These are phyloP conservation scores for Drosophila affinis DNA, from an alignment of 2,888 invertebrate genomes.

Conservation along the genomic window DNA sequence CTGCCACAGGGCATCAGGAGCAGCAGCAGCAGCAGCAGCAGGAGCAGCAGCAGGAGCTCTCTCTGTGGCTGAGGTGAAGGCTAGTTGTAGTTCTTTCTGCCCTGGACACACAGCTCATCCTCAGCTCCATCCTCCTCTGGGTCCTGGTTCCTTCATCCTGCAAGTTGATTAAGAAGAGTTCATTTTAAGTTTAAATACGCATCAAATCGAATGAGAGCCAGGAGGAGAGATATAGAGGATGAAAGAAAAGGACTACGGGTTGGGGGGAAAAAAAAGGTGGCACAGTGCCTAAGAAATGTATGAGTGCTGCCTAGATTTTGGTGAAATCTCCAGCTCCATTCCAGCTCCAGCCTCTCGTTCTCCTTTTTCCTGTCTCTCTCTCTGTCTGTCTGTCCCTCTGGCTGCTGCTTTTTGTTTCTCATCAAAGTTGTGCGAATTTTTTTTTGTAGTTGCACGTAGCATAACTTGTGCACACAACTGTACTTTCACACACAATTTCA, in stretches of 20 bases:
- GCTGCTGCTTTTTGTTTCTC: not conserved
- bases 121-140: constrained; percentile 5
- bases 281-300: constrained; percentile 32
- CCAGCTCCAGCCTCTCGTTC: not conserved
- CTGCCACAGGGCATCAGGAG: constrained; percentile 24
- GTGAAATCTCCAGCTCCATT: not conserved
- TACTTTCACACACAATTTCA: constrained; percentile 79
- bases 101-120: constrained; percentile 39
- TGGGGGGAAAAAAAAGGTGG: no score
- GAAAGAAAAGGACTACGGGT: not conserved
- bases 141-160: constrained; percentile 7
- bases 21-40: not conserved
- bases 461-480: constrained; percentile 77
- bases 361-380: not conserved
- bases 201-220: constrained; percentile 27
- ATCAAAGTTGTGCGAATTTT: constrained; percentile 19
- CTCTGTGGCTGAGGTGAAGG: constrained; percentile 10
- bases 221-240: not conserved
- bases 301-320: not conserved
- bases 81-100: constrained; percentile 19
- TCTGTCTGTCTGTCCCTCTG: not conserved
- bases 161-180: constrained; percentile 76
- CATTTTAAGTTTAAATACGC: constrained; percentile 70
- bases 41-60: not conserved
- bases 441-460: constrained; percentile 61